Evolutionary conservation across 2,113 vertebrate genomes (phyloP).

Genomic region (Gavialis gangeticus): DNA sequence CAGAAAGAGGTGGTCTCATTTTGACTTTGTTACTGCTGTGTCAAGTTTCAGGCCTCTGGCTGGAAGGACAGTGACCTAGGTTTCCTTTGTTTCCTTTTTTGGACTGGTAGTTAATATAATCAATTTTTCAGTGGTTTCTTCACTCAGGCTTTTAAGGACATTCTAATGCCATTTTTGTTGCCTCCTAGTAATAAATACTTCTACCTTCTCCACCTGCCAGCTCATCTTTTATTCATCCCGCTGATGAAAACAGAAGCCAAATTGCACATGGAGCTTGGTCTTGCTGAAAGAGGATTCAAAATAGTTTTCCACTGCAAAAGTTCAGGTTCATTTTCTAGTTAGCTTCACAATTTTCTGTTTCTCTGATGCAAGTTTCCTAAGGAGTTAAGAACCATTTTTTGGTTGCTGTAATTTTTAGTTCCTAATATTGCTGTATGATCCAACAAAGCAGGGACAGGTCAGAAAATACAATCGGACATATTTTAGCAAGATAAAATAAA

Average conservation of each 20-base stretch:
- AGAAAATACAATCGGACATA: neutral
- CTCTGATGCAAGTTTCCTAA: neutral
- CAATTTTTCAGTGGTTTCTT: neutral
- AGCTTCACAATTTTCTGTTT: neutral
- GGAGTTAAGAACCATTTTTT: neutral
- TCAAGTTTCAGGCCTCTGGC: neutral
- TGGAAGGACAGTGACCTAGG: fast-evolving
- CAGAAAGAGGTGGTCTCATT: neutral
- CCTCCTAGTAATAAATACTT: slow-evolving; percentile 62
- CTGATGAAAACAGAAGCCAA: slow-evolving; percentile 25
- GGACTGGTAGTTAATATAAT: neutral
- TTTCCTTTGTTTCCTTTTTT: slow-evolving; percentile 5
- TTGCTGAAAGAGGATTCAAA: slow-evolving; percentile 13
- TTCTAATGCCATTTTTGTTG: slow-evolving; percentile 29
- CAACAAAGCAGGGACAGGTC: neutral
- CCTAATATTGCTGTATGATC: neutral
- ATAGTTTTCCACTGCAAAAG: neutral
- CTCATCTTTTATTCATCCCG: slow-evolving; percentile 73
- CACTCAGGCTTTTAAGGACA: neutral
- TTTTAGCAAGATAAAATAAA: neutral
- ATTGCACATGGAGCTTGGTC: slow-evolving; percentile 12
- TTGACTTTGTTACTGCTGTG: neutral
- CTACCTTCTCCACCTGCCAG: slow-evolving; percentile 37
- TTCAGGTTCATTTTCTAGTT: neutral
- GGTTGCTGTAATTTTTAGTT: neutral